Percentiles rank a stretch among this genome's conserved stretches.
Evolutionary conservation across 2,113 vertebrate species (phyloP).

Genomic region (Megaceryle maxima): DNA sequence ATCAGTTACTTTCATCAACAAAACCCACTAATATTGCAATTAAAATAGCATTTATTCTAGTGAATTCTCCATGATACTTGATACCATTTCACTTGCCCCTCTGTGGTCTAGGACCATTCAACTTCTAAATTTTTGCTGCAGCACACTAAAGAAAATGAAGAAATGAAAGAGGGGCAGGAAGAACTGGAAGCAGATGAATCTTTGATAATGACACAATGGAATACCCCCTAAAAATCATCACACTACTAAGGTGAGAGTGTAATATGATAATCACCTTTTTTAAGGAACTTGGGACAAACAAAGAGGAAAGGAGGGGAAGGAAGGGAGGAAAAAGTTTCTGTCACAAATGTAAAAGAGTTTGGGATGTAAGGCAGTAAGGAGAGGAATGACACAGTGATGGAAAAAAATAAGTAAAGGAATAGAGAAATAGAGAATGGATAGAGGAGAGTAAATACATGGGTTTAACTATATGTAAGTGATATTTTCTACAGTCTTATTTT

Average conservation of each 20-base stretch:
- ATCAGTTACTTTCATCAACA: neutral
- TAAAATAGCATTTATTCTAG: neutral
- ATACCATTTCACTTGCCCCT: neutral
- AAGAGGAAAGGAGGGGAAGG: neutral
- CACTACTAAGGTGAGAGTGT: neutral
- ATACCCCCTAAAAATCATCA: neutral
- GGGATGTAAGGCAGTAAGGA: neutral
- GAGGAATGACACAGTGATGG: neutral
- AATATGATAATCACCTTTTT: neutral
- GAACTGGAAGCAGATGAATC: neutral
- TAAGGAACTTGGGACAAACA: neutral
- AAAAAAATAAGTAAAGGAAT: neutral
- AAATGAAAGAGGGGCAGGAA: neutral
- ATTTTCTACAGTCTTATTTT: neutral
- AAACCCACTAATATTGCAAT: neutral
- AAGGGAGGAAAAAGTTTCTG: neutral
- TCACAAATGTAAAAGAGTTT: neutral
- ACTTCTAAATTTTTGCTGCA: neutral
- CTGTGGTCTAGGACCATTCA: neutral
- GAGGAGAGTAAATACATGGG: accelerated
- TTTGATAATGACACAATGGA: neutral
- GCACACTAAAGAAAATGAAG: neutral
- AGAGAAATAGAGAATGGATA: neutral
- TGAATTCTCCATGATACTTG: neutral
- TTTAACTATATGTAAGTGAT: neutral